Conservation (phyloP, 2,113 vertebrate species). For the Engystomops pustulosus region DNA sequence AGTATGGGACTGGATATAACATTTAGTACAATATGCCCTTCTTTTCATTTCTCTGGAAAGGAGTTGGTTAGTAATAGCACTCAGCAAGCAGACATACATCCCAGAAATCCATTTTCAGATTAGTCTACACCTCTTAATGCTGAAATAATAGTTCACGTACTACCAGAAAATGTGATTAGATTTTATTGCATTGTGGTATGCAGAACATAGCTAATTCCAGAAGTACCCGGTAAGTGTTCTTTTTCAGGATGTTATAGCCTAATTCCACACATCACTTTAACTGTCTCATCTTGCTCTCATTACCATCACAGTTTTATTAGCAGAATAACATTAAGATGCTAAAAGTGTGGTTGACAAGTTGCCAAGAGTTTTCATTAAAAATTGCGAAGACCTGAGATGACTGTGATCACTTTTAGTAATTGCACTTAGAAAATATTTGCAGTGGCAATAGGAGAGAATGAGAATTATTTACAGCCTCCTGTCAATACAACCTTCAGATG, state of each 20-base stretch:
- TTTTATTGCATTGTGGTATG: neutral
- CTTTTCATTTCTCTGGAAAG: neutral
- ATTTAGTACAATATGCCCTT: neutral
- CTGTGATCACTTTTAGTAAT: conserved; percentile 1
- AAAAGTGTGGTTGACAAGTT: conserved; percentile 36
- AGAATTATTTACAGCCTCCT: neutral
- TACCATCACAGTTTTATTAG: conserved; percentile 41
- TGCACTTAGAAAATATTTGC: neutral
- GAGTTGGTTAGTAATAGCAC: neutral
- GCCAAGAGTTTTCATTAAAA: conserved; percentile 30
- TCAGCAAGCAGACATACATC: neutral
- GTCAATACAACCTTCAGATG: neutral
- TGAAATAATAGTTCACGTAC: neutral
- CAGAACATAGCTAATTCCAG: conserved; percentile 6
- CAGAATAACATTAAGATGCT: conserved; percentile 30
- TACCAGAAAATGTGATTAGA: no score
- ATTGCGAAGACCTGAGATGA: neutral
- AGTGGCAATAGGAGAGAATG: neutral
- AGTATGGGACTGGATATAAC: neutral
- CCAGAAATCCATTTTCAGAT: neutral
- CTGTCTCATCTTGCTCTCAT: conserved; percentile 37
- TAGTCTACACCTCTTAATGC: neutral
- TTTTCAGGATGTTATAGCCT: conserved; percentile 36
- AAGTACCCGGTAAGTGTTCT: conserved; percentile 32
- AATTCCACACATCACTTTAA: conserved; percentile 39